A percentile compares a stretch with the other conserved stretches of the same genome.
phyloP scores from a whole-genome alignment of 2,113 vertebrate genomes.

The Danio rerio region GRCz12tu NC_133179.1:3281001-3281500 shows the following conservation, averaged over 20 bases:
- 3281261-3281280: neutral
- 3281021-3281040: neutral
- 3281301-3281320: neutral
- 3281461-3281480: too few species aligned
- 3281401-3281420: too few species aligned
- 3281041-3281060: neutral
- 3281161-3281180: neutral
- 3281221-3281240: slow-evolving; percentile 18
- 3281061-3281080: neutral
- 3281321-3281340: too few species aligned
- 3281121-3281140: too few species aligned
- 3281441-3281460: too few species aligned
- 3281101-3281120: neutral
- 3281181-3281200: neutral
- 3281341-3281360: too few species aligned
- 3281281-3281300: neutral
- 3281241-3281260: slow-evolving; percentile 2
- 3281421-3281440: too few species aligned
- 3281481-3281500: too few species aligned
- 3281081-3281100: neutral
- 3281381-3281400: too few species aligned
- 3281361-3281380: too few species aligned
- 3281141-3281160: neutral
- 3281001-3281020: neutral
- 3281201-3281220: neutral